Evolutionary conservation across 2,113 vertebrate species (phyloP).

Genomic region (Antigone vipio): DNA sequence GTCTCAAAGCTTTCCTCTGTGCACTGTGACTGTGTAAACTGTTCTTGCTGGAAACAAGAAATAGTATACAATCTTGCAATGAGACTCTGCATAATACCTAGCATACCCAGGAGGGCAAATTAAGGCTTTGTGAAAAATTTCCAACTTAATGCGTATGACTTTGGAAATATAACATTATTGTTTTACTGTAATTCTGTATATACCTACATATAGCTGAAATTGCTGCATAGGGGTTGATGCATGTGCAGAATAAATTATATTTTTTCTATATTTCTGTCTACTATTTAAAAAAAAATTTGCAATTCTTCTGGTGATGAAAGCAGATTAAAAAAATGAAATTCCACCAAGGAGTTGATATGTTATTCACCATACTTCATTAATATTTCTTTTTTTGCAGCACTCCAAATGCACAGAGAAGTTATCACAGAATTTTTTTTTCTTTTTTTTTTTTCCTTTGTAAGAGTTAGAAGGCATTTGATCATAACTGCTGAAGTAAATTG

Average conservation of each 20-base stretch:
- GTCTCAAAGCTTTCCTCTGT: not conserved
- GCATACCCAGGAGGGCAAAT: not conserved
- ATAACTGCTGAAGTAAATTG: slow-evolving; percentile 57
- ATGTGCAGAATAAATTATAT: not conserved
- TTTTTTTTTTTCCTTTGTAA: not conserved
- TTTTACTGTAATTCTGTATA: not conserved
- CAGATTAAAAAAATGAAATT: not conserved
- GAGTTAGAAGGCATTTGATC: slow-evolving; percentile 48
- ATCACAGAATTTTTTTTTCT: not conserved
- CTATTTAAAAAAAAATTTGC: not conserved
- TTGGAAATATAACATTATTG: not conserved
- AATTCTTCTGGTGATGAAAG: slow-evolving; percentile 12
- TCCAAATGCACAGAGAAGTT: slow-evolving; percentile 5
- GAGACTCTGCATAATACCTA: not conserved
- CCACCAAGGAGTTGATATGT: not conserved
- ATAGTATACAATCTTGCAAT: not conserved
- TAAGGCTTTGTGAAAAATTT: not conserved
- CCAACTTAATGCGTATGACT: not conserved
- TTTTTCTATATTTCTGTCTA: not conserved
- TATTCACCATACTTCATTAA: slow-evolving; percentile 16
- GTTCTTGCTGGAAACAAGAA: not conserved
- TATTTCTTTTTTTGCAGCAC: slow-evolving; percentile 41
- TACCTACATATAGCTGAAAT: not conserved
- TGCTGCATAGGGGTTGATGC: not conserved
- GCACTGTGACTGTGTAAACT: not conserved